A percentile compares a stretch with the other conserved stretches of the same genome.
Evolutionary conservation across 2,797 vertebrate genomes (phyloP).

Genomic region (Gila robusta): DNA sequence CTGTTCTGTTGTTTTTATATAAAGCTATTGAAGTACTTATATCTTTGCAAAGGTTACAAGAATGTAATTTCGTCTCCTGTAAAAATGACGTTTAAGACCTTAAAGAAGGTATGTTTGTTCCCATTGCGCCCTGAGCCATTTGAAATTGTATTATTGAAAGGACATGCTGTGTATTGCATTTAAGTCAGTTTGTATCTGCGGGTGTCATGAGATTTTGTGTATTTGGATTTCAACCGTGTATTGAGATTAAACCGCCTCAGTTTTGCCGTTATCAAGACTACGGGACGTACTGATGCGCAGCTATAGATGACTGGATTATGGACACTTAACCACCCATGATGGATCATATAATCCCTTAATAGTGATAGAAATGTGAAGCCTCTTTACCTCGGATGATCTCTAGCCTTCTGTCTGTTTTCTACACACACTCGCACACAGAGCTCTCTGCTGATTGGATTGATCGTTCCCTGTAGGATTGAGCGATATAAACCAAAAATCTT

Average conservation of each 20-base stretch:
- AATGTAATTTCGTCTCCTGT: conserved; percentile 3
- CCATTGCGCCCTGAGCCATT: not conserved
- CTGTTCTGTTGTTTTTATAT: not conserved
- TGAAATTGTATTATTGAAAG: not conserved
- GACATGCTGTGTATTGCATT: not conserved
- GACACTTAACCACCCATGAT: conserved; percentile 50
- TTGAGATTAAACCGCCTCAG: conserved; percentile 30
- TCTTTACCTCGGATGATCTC: conserved; percentile 52
- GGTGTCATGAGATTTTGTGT: conserved; percentile 14
- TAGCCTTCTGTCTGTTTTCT: conserved; percentile 38
- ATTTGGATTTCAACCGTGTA: conserved; percentile 21
- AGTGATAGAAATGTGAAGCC: conserved; percentile 49
- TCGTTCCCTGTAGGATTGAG: conserved; percentile 39
- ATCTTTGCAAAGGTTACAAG: not conserved
- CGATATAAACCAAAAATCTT: conserved; percentile 41
- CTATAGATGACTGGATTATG: conserved; percentile 47
- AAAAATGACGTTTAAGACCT: not conserved
- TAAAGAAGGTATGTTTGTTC: not conserved
- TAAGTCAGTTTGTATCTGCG: not conserved
- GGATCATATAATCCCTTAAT: conserved; percentile 54
- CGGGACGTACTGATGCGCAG: not conserved
- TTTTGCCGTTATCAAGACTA: conserved; percentile 44
- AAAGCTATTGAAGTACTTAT: not conserved
- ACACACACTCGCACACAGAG: conserved; percentile 15
- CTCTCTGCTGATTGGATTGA: conserved; percentile 45